phyloP scores from a whole-genome alignment of 2,888 invertebrate species.

The Cotesia congregata region DNA sequence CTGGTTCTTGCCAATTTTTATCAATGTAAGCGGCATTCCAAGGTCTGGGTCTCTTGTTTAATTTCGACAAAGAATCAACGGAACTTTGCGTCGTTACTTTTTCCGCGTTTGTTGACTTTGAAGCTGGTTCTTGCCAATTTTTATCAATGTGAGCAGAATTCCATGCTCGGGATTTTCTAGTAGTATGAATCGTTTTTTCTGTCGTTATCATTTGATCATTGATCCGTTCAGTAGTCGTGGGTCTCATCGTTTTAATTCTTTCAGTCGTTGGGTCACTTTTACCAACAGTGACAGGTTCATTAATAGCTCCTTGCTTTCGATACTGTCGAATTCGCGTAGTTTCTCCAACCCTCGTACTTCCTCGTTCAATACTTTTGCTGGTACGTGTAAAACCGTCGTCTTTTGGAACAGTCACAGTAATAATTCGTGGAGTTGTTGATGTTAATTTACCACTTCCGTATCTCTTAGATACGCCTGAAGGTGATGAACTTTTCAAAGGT shows the following conservation, averaged over 20 bases:
- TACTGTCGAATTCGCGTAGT: slow-evolving; percentile 25
- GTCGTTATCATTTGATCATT: slow-evolving; percentile 38
- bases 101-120: slow-evolving; percentile 9
- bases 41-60: slow-evolving; percentile 39
- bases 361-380: slow-evolving; percentile 31
- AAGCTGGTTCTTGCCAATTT: slow-evolving; percentile 43
- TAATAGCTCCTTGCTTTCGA: slow-evolving; percentile 22
- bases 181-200: slow-evolving; percentile 38
- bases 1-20: slow-evolving; percentile 43
- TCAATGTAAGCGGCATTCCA: slow-evolving; percentile 42
- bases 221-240: slow-evolving; percentile 34
- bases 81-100: slow-evolving; percentile 23
- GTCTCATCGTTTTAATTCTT: slow-evolving; percentile 31
- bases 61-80: neutral
- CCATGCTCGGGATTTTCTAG: slow-evolving; percentile 43
- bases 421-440: slow-evolving; percentile 28
- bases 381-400: slow-evolving; percentile 34
- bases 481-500: slow-evolving; percentile 38
- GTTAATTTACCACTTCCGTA: neutral
- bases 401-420: slow-evolving; percentile 33
- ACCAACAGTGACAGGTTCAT: slow-evolving; percentile 35
- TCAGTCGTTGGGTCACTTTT: slow-evolving; percentile 27
- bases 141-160: slow-evolving; percentile 42
- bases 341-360: slow-evolving; percentile 21
- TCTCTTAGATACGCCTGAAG: neutral